These are phyloP conservation scores for Resseliella maxima DNA, from an alignment of 2,888 invertebrate species.

Conservation along the genomic window DNA sequence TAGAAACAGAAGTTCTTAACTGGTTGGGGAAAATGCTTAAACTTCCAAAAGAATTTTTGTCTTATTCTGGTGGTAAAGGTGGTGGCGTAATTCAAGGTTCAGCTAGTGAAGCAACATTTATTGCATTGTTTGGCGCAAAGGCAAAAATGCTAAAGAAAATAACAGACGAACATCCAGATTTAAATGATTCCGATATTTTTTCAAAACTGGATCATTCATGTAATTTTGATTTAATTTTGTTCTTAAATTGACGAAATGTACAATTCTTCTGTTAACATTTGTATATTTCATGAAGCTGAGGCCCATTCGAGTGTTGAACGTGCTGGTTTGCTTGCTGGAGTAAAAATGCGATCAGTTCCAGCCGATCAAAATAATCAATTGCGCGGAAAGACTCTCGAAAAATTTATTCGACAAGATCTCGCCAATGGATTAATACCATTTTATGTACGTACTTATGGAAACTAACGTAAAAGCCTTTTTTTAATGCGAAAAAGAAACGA, in stretches of 20 bases:
- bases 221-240: too few relatives aligned
- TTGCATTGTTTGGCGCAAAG: constrained; percentile 91
- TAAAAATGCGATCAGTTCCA: constrained; percentile 78
- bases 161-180: constrained; percentile 79
- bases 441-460: constrained; percentile 75
- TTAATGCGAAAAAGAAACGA: too few relatives aligned
- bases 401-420: constrained; percentile 86
- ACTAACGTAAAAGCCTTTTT: background rate
- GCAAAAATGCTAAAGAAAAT: constrained; percentile 76
- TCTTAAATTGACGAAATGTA: too few relatives aligned
- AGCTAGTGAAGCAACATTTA: constrained; percentile 93
- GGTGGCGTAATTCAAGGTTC: constrained; percentile 94
- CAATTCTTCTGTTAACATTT: too few relatives aligned
- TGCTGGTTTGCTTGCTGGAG: constrained; percentile 89
- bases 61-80: constrained; percentile 84
- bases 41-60: constrained; percentile 85
- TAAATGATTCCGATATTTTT: constrained; percentile 78
- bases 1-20: constrained; percentile 94
- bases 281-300: constrained; percentile 77
- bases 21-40: constrained; percentile 95
- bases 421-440: constrained; percentile 94
- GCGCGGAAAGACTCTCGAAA: constrained; percentile 79
- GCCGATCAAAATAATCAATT: constrained; percentile 79
- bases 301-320: constrained; percentile 95
- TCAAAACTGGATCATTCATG: constrained; percentile 87